Evolutionary conservation across 2,113 vertebrate genomes (phyloP).

Genomic region (Onychostruthus taczanowskii): DNA sequence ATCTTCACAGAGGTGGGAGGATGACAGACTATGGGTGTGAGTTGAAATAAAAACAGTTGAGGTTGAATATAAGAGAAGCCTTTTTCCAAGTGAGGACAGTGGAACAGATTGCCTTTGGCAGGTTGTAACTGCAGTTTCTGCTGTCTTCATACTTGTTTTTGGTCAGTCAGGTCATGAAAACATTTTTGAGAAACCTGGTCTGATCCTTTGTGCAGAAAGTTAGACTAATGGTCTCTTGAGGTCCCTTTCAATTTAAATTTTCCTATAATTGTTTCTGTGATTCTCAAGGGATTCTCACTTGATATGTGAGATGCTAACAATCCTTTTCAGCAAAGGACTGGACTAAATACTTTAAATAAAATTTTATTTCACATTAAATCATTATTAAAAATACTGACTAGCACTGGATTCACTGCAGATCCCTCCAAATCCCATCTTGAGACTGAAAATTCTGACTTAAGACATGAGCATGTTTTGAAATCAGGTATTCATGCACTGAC

Average conservation of each 20-base stretch:
- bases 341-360: neutral
- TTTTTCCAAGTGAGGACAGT: neutral
- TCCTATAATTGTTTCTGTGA: neutral
- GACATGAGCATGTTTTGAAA: neutral
- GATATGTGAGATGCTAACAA: neutral
- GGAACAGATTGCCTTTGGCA: neutral
- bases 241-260: neutral
- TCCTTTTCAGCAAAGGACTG: neutral
- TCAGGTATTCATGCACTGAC: neutral
- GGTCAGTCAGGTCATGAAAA: neutral
- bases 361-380: neutral
- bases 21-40: neutral
- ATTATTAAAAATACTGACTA: neutral
- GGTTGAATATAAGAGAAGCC: neutral
- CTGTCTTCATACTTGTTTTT: neutral
- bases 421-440: neutral
- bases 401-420: neutral
- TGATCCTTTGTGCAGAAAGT: neutral
- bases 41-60: neutral
- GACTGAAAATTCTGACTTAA: neutral
- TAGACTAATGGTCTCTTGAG: neutral
- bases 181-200: neutral
- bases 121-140: neutral
- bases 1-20: neutral
- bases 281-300: neutral